Evolutionary conservation across 2,113 vertebrate genomes (phyloP).

Genomic region (Vimba vimba): DNA sequence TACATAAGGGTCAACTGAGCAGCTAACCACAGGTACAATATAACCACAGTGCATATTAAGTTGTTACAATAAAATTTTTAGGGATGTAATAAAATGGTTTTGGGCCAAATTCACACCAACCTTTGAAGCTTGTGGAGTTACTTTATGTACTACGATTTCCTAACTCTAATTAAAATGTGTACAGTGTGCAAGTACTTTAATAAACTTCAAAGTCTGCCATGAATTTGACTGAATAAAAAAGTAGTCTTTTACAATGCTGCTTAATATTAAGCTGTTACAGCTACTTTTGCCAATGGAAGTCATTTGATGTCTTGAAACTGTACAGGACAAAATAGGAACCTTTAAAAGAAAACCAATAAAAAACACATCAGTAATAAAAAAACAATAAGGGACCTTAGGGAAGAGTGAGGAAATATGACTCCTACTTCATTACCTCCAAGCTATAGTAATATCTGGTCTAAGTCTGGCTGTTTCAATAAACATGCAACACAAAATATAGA

Average conservation of each 20-base stretch:
- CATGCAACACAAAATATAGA: neutral
- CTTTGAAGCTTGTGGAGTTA: neutral
- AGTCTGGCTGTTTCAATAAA: neutral
- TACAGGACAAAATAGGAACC: neutral
- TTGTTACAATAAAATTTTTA: neutral
- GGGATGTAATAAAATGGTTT: neutral
- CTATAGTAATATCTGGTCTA: neutral
- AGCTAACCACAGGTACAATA: neutral
- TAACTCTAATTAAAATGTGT: no score
- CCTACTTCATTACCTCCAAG: conserved; percentile 14
- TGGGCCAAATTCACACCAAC: neutral
- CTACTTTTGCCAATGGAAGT: neutral
- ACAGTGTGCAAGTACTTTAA: no score
- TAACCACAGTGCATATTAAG: neutral
- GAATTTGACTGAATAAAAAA: no score
- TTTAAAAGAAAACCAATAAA: conserved; percentile 2
- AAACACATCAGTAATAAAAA: neutral
- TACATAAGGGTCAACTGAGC: neutral
- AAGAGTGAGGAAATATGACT: neutral
- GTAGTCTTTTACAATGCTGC: no score
- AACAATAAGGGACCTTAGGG: neutral
- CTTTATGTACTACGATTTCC: no score
- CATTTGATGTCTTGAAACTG: neutral
- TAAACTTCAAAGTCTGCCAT: no score
- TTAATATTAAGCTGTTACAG: neutral